Conservation (phyloP, 1,140 invertebrate genomes). For the Aporrectodea caliginosa region DNA sequence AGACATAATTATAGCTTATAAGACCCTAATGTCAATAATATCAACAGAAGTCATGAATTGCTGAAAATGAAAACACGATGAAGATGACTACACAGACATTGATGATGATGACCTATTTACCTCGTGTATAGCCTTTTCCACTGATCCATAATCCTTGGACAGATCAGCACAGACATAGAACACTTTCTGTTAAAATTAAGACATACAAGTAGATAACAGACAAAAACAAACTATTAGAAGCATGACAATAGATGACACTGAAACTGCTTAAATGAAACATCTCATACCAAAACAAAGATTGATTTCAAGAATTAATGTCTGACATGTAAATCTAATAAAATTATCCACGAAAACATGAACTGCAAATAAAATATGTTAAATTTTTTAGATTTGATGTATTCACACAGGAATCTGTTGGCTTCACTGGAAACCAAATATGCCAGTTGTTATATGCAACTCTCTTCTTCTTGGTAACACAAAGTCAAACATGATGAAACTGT, state of each 20-base stretch:
- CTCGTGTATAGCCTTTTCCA: constrained; percentile 62
- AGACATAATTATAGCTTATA: neutral
- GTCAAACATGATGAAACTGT: too few species aligned
- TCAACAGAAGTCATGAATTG: neutral
- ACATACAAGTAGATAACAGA: neutral
- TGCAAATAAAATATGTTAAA: too few species aligned
- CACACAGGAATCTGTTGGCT: too few species aligned
- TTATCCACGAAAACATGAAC: too few species aligned
- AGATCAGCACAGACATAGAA: constrained; percentile 64
- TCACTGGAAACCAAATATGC: too few species aligned
- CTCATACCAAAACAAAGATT: too few species aligned
- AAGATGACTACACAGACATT: neutral
- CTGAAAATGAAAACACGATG: neutral
- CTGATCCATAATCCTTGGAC: constrained; percentile 62
- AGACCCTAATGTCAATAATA: neutral
- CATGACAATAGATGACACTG: neutral
- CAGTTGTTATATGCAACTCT: too few species aligned
- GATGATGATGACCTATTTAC: constrained; percentile 35
- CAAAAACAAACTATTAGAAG: neutral
- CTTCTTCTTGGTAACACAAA: too few species aligned
- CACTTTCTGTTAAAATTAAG: constrained; percentile 38
- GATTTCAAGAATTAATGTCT: too few species aligned
- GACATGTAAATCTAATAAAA: too few species aligned
- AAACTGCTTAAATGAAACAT: neutral
- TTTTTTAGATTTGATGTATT: too few species aligned